These are phyloP conservation scores for Cirrhinus mrigala DNA, from an alignment of 2,797 vertebrate species.

Conservation along the genomic window DNA sequence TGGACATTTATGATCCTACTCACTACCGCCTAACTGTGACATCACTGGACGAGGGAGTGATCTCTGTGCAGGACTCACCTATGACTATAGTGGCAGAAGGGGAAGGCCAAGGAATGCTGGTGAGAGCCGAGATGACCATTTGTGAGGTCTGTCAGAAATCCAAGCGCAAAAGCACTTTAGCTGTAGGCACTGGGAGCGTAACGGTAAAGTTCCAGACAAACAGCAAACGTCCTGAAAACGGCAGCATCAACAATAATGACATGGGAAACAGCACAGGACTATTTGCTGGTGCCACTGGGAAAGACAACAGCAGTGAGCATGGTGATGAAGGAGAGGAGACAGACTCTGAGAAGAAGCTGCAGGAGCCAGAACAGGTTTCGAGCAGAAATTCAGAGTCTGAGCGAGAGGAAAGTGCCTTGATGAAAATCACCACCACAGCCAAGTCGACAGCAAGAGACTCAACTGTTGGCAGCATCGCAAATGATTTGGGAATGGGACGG, in stretches of 20 bases:
- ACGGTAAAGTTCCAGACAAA: conserved; percentile 84
- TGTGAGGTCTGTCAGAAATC: conserved; percentile 91
- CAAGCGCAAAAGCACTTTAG: conserved; percentile 89
- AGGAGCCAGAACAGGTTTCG: conserved; percentile 65
- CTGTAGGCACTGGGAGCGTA: conserved; percentile 84
- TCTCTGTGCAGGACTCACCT: conserved; percentile 83
- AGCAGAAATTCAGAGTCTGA: conserved; percentile 76
- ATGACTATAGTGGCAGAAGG: conserved; percentile 82
- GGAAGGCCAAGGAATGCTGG: conserved; percentile 86
- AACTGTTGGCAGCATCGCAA: conserved; percentile 69
- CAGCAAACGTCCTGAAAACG: conserved; percentile 59
- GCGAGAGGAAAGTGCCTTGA: conserved; percentile 75
- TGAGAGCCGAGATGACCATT: conserved; percentile 89
- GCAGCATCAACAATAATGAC: conserved; percentile 64
- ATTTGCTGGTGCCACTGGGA: conserved; percentile 45
- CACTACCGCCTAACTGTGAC: conserved; percentile 84
- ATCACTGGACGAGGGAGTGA: conserved; percentile 87
- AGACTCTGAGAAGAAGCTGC: conserved; percentile 66
- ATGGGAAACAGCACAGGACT: conserved; percentile 17
- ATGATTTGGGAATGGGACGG: conserved; percentile 74
- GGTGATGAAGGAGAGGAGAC: conserved; percentile 69
- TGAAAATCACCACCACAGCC: conserved; percentile 80
- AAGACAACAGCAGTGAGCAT: conserved; percentile 70
- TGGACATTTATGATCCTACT: conserved; percentile 88
- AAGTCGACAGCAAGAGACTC: conserved; percentile 76